Evolutionary conservation across 2,113 vertebrate genomes (phyloP).

Genomic region (Eubucco bourcierii): DNA sequence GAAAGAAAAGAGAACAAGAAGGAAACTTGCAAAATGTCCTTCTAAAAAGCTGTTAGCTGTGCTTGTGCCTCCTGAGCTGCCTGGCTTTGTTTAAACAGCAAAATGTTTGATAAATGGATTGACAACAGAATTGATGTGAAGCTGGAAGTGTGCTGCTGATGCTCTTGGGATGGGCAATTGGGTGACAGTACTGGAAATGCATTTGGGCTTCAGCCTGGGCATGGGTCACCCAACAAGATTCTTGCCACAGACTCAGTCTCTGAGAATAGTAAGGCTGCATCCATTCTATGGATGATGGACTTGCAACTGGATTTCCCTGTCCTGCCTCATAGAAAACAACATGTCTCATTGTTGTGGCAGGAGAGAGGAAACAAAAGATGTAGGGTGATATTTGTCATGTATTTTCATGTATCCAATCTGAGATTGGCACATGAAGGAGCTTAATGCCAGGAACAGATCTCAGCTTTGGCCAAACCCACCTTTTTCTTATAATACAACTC

Average conservation of each 20-base stretch:
- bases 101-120: neutral
- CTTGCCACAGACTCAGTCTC: neutral
- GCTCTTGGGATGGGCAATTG: neutral
- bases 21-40: neutral
- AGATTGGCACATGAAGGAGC: fast-evolving
- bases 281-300: neutral
- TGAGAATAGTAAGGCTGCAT: neutral
- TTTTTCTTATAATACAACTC: neutral
- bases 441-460: neutral
- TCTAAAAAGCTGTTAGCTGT: fast-evolving
- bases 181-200: fast-evolving
- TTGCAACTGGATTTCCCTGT: neutral
- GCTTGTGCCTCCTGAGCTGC: neutral
- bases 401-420: neutral
- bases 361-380: neutral
- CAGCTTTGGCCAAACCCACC: neutral
- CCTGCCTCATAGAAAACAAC: neutral
- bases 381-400: neutral
- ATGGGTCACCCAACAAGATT: fast-evolving
- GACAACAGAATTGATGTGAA: neutral
- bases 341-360: neutral
- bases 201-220: neutral
- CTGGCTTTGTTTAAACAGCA: neutral
- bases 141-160: neutral
- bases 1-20: neutral